Base-by-base conservation (phyloP, 2,797 vertebrate species). In the Artibeus lituratus region DNA sequence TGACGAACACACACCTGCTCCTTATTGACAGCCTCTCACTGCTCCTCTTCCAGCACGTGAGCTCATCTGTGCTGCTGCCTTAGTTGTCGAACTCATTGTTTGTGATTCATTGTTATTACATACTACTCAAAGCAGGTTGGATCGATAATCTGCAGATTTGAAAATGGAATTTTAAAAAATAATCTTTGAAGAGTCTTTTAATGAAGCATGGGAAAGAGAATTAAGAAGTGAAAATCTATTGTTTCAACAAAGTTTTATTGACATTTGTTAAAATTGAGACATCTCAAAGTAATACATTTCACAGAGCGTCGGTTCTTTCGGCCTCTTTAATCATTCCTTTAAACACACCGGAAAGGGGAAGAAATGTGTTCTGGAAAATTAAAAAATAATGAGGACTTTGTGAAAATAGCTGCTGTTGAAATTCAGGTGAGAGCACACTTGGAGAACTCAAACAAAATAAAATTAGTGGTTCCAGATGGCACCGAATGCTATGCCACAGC, bases 391-490 rank as follows among this genome's bases (percentile, higher is more conserved):
- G 78, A 96, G 59, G 70, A 57, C 70, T 93, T 92, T 62, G 69
- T 80, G 78, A 96, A 94, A 95, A 95, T 96, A 91, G 96, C 90
- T 76, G 37, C 73, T 72, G 74, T 70, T 83, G 88, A 49, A 49
- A 87, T 87, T 92, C 96, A 97, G 95, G 82, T 94, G 92, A 49
- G 32, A 81, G 53, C 47, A n/a, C 62, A 55, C 22, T 65, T 94
- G 65, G 85, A 76, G 87, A 77, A 89, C 83, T 88, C 37, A 55
- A 65, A 57, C 88, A 89, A 78, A 92, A 91, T 72, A 53, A 78
- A 93, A 88, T 95, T 24, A 90, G 88, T 74, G 88, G 16, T 44
- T 96, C 89, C 94, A 94, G 96, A 69, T 92, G 90, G 96, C 67
- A 12, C 35, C 67, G 14, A 76, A 57, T 7, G 7, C 2, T 4